Base-by-base conservation (phyloP, 2,797 vertebrate species). In the Iguana delicatissima region DNA sequence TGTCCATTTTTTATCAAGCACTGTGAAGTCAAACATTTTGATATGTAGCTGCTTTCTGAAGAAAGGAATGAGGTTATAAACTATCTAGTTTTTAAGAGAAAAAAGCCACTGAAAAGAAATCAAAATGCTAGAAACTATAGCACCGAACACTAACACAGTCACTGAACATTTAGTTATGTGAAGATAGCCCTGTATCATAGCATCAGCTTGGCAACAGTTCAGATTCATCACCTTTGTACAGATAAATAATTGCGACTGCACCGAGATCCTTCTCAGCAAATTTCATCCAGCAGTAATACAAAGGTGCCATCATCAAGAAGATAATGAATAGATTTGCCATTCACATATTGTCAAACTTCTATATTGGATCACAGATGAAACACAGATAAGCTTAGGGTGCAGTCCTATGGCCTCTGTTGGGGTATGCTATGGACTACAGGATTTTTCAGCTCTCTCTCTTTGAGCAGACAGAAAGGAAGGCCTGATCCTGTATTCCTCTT, bases 1-100 rank as follows among this genome's bases (percentile, higher is more conserved):
- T 0, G 96, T 98, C 99, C 99, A 99, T 93, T 97, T 98, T 96
- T 97, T 98, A 87, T 99, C 98, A 84, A 96, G 95, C 94, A 99
- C 99, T 99, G 92, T 22, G 93, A 93, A 90, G 50, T 10, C 94
- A 95, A 91, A 89, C 8, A 91, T 35, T 90, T 64, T 84, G 64
- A 72, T 32, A 62, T 26, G 8, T 80, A 12, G 35, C 55, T 62
- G 22, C 5, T 87, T 89, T 84, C 59, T 62, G 26, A 72, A 87
- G 46, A 84, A 38, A 38, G 14, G 7, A 2, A 8, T 50, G 26
- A 6, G 1, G 18, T 35, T 32, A 52, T 2, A 72, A 55, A 64
- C 1, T 88, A 16, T 52, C 50, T 79, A 82, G 14, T 42, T 72
- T 0, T 0, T 46, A 57, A 64, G n/a, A 67, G 50, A 32, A 12